Evolutionary conservation across 2,888 invertebrate genomes (phyloP).

Genomic region (Pocota personata): DNA sequence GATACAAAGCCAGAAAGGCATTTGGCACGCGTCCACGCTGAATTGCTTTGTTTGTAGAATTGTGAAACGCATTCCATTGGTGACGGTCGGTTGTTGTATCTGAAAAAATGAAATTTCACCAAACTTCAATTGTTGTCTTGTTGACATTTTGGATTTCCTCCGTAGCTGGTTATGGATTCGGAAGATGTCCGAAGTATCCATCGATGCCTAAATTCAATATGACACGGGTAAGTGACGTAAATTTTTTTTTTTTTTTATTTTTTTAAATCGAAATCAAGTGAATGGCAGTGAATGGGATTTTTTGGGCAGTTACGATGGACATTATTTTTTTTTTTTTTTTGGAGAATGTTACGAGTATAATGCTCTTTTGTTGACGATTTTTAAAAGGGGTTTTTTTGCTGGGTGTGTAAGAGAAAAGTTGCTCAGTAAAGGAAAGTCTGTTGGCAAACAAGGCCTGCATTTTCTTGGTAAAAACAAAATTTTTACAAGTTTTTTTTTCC

Average conservation of each 20-base stretch:
- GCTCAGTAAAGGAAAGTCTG: not conserved
- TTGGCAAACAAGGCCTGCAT: not conserved
- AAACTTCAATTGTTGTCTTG: constrained; percentile 51
- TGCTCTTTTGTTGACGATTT: not conserved
- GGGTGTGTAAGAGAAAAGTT: not conserved
- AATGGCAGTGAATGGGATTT: not conserved
- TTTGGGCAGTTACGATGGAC: not conserved
- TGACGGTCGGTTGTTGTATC: not conserved
- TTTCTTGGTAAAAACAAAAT: no score
- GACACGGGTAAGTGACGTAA: constrained; percentile 84
- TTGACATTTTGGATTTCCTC: constrained; percentile 67
- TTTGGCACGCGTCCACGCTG: constrained; percentile 54
- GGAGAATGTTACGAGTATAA: not conserved
- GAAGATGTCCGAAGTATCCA: constrained; percentile 87
- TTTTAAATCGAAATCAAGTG: constrained; percentile 3
- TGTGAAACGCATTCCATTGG: constrained; percentile 61
- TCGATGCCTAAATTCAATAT: constrained; percentile 87
- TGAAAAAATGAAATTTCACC: constrained; percentile 66
- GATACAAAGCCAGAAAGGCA: not conserved
- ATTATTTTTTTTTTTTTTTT: not conserved
- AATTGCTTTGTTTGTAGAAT: constrained; percentile 16
- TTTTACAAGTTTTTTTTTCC: no score
- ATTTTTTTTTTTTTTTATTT: not conserved
- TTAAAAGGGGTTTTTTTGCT: not conserved
- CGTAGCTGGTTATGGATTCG: constrained; percentile 83